Evolutionary conservation across 2,797 vertebrate species (phyloP).

Genomic region (Coreius guichenoti): DNA sequence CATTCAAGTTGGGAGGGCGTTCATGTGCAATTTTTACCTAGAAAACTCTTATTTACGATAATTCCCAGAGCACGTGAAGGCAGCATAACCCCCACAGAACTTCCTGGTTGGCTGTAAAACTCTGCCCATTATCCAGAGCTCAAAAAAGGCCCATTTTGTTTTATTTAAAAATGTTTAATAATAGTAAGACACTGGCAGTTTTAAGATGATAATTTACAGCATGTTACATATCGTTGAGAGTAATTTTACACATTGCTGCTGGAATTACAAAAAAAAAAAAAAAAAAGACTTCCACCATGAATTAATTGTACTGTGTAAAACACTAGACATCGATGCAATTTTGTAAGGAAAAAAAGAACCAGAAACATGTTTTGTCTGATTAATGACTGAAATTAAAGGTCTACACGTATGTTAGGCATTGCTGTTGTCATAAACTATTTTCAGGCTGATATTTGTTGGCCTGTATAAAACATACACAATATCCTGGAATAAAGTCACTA

Average conservation of each 20-base stretch:
- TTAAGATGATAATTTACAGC: background rate
- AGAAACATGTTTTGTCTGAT: background rate
- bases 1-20: no score
- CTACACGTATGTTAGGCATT: background rate
- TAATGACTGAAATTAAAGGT: background rate
- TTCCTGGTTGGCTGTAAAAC: background rate
- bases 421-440: background rate
- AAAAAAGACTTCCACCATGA: no score
- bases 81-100: no score
- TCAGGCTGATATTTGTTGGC: background rate
- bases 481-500: background rate
- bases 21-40: no score
- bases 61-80: no score
- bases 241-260: no score
- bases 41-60: no score
- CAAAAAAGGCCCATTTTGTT: background rate
- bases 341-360: slow-evolving; percentile 39
- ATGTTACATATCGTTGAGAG: background rate
- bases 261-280: no score
- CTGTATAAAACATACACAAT: background rate
- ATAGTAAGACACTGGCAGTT: background rate
- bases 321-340: background rate
- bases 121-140: no score
- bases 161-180: background rate
- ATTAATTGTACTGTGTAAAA: background rate